Conservation (phyloP, 2,797 vertebrate genomes). For the Amniataba percoides region DNA sequence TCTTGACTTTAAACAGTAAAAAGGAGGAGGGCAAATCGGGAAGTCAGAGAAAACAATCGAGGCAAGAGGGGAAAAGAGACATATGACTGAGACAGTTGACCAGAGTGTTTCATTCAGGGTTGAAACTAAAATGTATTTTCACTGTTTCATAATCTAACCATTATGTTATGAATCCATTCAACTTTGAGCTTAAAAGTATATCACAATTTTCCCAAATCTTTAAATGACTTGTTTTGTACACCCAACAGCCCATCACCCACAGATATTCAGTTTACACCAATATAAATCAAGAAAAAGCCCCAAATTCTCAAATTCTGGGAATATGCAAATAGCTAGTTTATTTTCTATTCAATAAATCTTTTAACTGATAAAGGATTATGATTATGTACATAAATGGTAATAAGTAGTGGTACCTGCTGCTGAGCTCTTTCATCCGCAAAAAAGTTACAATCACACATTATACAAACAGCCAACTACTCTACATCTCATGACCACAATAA, state of each 20-base stretch:
- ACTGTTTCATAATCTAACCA: neutral
- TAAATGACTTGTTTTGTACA: neutral
- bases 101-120: neutral
- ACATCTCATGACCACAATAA: conserved; percentile 6
- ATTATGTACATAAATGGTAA: too few relatives aligned
- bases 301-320: neutral
- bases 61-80: conserved; percentile 28
- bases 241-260: neutral
- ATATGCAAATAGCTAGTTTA: neutral
- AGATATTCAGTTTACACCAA: neutral
- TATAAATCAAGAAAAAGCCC: neutral
- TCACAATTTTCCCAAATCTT: neutral
- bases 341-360: neutral
- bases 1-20: conserved; percentile 74
- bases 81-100: conserved; percentile 21
- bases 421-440: neutral
- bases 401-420: neutral
- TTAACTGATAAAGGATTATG: neutral
- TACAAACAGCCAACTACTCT: neutral
- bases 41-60: conserved; percentile 54
- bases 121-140: conserved; percentile 2
- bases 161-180: neutral
- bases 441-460: neutral
- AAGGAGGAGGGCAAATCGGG: conserved; percentile 58
- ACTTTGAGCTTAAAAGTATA: neutral